Evolutionary conservation across 37 sponge, comb jelly and placozoan genomes (phyloP).

Genomic region (Spongilla lacustris): DNA sequence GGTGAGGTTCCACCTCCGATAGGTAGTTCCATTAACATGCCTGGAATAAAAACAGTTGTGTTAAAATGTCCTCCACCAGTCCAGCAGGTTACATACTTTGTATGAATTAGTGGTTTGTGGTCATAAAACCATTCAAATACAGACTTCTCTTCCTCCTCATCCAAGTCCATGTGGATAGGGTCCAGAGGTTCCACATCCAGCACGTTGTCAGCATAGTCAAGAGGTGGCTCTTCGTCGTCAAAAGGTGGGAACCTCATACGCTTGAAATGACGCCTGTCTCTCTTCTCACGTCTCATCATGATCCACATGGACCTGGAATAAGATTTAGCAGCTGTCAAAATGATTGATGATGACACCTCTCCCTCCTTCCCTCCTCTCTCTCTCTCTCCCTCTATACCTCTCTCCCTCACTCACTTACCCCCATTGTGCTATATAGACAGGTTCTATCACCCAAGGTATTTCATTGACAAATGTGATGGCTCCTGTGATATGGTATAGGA

Average conservation of each 20-base stretch:
- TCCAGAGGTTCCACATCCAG: constrained; percentile 99
- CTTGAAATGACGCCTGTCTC: constrained; percentile 99
- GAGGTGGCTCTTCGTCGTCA: constrained; percentile 99
- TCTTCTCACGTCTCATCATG: constrained; percentile 99
- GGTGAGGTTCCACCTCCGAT: constrained; percentile 90
- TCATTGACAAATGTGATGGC: constrained; percentile 99
- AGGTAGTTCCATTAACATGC: constrained; percentile 90
- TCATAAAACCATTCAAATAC: constrained; percentile 98
- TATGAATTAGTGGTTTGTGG: constrained; percentile 87
- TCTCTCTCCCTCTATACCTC: background rate
- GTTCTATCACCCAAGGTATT: constrained; percentile 98
- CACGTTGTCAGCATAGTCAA: constrained; percentile 98
- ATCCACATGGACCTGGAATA: constrained; percentile 96
- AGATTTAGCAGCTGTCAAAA: background rate
- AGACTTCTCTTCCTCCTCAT: constrained; percentile 90
- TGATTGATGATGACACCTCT: background rate
- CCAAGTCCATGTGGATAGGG: constrained; percentile 98
- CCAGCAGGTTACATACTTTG: constrained; percentile 61
- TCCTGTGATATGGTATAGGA: constrained; percentile 98
- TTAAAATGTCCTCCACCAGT: background rate
- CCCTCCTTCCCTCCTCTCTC: background rate
- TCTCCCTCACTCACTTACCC: constrained; percentile 70
- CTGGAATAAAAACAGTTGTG: constrained; percentile 17
- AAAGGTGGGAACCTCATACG: constrained; percentile 99
- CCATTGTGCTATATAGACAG: constrained; percentile 99